Evolutionary conservation across 2,888 invertebrate genomes (phyloP).

Genomic region (Xylota sylvarum): DNA sequence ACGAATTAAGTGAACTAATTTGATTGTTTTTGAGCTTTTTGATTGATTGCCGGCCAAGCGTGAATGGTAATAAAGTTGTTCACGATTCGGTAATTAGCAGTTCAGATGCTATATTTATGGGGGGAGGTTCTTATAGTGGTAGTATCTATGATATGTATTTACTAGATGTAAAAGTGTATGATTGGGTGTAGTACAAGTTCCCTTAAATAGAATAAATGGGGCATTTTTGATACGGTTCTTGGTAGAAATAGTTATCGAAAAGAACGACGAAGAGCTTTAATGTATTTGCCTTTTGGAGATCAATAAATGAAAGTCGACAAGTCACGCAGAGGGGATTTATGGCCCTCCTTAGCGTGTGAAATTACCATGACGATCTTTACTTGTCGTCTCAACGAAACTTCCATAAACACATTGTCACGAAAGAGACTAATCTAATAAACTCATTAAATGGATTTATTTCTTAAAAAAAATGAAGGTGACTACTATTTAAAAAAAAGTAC

Average conservation of each 20-base stretch:
- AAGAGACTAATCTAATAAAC: not conserved
- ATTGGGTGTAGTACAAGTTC: not conserved
- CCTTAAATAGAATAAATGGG: not conserved
- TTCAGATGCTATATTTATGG: slow-evolving; percentile 8
- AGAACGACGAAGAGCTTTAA: not conserved
- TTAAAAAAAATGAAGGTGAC: too few relatives aligned
- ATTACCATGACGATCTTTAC: not conserved
- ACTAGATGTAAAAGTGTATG: not conserved
- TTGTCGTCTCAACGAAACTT: not conserved
- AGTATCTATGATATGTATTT: not conserved
- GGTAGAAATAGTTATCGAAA: not conserved
- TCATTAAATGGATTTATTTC: too few relatives aligned
- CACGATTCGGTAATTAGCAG: slow-evolving; percentile 50
- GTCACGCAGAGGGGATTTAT: not conserved
- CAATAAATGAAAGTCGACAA: not conserved
- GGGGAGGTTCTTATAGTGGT: not conserved
- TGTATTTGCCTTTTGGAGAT: not conserved
- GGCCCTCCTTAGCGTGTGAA: not conserved
- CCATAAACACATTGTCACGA: not conserved
- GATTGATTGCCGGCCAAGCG: not conserved
- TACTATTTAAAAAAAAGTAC: too few relatives aligned
- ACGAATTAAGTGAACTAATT: slow-evolving; percentile 44
- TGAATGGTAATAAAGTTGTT: slow-evolving; percentile 40
- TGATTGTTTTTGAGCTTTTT: slow-evolving; percentile 43
- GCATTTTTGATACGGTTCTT: not conserved